A percentile compares a stretch with the other conserved stretches of the same genome.
phyloP scores from a whole-genome alignment of 2,888 invertebrate genomes.

The Drosophila greeni region DNA sequence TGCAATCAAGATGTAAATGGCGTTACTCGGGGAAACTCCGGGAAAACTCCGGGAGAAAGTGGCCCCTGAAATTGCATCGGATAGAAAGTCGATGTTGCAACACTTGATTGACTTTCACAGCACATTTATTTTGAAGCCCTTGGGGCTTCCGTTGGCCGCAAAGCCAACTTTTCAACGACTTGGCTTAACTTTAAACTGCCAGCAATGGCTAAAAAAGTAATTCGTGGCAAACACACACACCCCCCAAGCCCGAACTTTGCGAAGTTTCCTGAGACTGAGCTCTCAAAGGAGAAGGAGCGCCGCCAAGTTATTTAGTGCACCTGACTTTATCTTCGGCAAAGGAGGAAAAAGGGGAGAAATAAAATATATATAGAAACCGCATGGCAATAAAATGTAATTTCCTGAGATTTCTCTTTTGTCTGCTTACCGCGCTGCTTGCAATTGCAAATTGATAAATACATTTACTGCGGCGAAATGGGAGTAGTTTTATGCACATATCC shows the following conservation, averaged over 20 bases:
- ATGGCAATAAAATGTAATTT: constrained; percentile 65
- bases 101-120: constrained; percentile 73
- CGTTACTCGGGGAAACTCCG: constrained; percentile 10
- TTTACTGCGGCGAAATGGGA: constrained; percentile 44
- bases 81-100: constrained; percentile 53
- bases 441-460: constrained; percentile 73
- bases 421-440: constrained; percentile 45
- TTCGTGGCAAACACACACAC: constrained; percentile 51
- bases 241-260: constrained; percentile 35
- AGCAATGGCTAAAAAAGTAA: constrained; percentile 50
- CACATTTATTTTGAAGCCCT: constrained; percentile 62
- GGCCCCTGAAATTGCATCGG: constrained; percentile 37
- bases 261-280: constrained; percentile 32
- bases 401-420: constrained; percentile 62
- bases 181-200: constrained; percentile 67
- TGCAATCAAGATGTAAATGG: constrained; percentile 67
- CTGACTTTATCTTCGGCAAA: constrained; percentile 25
- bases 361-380: constrained; percentile 29
- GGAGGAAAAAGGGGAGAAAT: background rate
- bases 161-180: constrained; percentile 70
- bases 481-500: constrained; percentile 24
- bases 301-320: constrained; percentile 49
- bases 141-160: constrained; percentile 45
- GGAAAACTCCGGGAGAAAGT: constrained; percentile 27
- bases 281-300: constrained; percentile 3